A percentile compares a stretch with the other conserved stretches of the same genome.
Evolutionary conservation across 2,797 vertebrate species (phyloP).

Genomic region (Fringilla coelebs): DNA sequence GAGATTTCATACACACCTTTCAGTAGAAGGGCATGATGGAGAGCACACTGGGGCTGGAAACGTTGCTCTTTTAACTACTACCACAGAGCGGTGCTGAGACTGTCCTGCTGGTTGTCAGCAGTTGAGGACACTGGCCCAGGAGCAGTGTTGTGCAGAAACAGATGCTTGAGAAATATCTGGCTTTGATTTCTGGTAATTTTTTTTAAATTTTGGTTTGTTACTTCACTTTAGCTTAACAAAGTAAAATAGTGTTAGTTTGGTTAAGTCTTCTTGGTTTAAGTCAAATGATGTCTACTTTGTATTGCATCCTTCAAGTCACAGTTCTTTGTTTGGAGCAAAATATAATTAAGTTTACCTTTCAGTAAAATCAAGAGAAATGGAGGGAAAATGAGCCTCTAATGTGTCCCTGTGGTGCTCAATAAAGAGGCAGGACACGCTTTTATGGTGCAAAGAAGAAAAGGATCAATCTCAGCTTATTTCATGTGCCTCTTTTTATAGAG

Average conservation of each 20-base stretch:
- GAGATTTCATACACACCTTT: not conserved
- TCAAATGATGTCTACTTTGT: not conserved
- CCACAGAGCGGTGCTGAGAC: too few species aligned
- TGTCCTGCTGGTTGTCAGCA: not conserved
- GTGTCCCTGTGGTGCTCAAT: fast-evolving
- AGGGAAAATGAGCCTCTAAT: not conserved
- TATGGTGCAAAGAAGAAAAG: not conserved
- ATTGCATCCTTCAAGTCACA: not conserved
- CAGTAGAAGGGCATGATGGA: too few species aligned
- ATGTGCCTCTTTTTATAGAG: not conserved
- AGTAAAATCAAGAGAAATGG: not conserved
- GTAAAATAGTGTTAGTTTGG: not conserved
- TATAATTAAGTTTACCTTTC: not conserved
- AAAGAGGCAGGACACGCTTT: not conserved
- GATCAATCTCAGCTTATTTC: not conserved
- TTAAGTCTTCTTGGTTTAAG: not conserved
- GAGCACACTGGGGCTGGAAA: fast-evolving
- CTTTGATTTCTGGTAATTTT: not conserved
- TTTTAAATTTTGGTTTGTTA: not conserved
- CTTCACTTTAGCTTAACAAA: not conserved
- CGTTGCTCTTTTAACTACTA: not conserved
- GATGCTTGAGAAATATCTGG: not conserved
- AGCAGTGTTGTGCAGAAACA: not conserved
- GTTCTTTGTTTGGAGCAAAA: not conserved
- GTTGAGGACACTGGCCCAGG: not conserved